A percentile compares a stretch with the other conserved stretches of the same genome.
Evolutionary conservation across 2,797 vertebrate genomes (phyloP).

Genomic region (Clarias fuscus): DNA sequence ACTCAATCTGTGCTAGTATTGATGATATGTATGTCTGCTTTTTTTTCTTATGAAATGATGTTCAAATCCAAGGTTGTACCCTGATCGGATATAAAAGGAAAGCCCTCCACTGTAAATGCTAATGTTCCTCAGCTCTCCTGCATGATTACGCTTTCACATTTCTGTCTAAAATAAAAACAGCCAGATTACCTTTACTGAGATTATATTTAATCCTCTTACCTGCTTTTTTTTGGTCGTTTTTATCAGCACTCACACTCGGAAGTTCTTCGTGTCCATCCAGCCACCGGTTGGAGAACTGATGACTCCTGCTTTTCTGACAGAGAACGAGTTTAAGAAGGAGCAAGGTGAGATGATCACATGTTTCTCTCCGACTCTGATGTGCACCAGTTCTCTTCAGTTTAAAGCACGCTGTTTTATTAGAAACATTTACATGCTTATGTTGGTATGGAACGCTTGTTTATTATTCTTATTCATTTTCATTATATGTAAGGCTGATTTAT

Average conservation of each 20-base stretch:
- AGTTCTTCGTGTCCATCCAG: slow-evolving; percentile 96
- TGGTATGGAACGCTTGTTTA: not conserved
- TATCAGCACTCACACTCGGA: slow-evolving; percentile 86
- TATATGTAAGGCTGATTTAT: not conserved
- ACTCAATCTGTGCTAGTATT: not conserved
- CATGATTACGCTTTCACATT: not conserved
- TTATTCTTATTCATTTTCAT: slow-evolving; percentile 10
- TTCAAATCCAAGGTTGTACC: not conserved
- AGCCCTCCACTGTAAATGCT: not conserved
- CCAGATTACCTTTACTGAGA: not conserved
- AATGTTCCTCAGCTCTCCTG: not conserved
- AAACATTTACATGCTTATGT: not conserved
- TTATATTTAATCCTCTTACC: not conserved
- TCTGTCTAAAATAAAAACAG: not conserved
- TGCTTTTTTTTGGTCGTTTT: not conserved
- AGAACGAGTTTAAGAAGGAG: slow-evolving; percentile 96
- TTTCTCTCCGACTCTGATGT: not conserved
- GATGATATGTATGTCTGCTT: not conserved
- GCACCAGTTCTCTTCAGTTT: not conserved
- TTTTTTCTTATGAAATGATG: not conserved
- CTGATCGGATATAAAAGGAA: not conserved
- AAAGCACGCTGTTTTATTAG: not conserved
- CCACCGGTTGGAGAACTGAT: slow-evolving; percentile 94
- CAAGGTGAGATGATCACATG: slow-evolving; percentile 80
- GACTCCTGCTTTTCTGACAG: slow-evolving; percentile 91